phyloP scores from a whole-genome alignment of 2,797 vertebrate species.

The Cygnus olor region DNA sequence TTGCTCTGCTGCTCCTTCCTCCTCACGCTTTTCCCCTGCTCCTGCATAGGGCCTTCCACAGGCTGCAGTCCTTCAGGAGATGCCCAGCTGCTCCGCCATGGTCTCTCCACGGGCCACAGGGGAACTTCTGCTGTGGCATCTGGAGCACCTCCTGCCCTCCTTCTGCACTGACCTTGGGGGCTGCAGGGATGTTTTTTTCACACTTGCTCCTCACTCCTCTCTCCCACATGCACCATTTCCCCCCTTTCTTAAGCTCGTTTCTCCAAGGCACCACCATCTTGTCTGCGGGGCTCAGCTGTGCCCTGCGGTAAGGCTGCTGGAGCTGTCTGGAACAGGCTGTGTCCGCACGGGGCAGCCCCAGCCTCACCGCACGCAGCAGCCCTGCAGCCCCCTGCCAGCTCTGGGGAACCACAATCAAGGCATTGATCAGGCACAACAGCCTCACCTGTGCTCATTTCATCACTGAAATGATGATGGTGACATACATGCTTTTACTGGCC shows the following conservation, averaged over 20 bases:
- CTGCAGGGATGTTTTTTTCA: not conserved
- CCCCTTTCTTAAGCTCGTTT: not conserved
- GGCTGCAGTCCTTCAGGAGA: not conserved
- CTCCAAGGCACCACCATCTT: rapidly evolving
- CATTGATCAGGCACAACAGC: not conserved
- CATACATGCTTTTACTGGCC: not conserved
- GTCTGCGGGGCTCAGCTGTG: not conserved
- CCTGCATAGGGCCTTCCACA: not conserved
- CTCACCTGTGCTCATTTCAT: not conserved
- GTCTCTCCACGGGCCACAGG: too few species aligned
- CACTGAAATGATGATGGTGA: not conserved
- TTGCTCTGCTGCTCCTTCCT: not conserved
- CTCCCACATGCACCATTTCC: not conserved
- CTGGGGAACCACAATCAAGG: too few species aligned
- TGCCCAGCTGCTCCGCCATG: too few species aligned
- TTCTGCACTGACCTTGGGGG: not conserved
- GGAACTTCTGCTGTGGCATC: too few species aligned
- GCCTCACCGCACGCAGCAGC: too few species aligned
- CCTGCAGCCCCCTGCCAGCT: too few species aligned
- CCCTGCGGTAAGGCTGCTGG: too few species aligned
- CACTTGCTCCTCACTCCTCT: not conserved
- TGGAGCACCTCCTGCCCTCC: too few species aligned
- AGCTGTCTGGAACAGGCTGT: too few species aligned
- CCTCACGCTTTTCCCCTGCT: not conserved
- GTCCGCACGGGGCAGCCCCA: too few species aligned